Evolutionary conservation across 2,797 vertebrate species (phyloP).

Genomic region (Centropyge bicolor): DNA sequence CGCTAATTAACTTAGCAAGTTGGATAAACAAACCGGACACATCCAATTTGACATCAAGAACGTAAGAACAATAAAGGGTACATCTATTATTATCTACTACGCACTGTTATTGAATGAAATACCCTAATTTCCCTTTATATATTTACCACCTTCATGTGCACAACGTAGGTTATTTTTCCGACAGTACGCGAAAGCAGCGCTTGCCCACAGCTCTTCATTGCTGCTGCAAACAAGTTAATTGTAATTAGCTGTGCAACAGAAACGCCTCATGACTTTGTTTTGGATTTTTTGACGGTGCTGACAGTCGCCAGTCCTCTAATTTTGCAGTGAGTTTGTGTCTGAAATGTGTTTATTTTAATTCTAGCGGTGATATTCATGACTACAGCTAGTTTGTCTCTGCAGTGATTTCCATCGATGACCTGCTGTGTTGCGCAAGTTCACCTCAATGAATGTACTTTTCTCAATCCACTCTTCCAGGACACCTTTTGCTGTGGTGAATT

Average conservation of each 20-base stretch:
- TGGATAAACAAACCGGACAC: not conserved
- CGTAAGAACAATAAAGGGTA: not conserved
- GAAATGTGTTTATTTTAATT: not conserved
- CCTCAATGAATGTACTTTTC: constrained; percentile 11
- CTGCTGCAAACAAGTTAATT: constrained; percentile 42
- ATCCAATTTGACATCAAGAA: not conserved
- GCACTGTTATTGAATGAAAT: not conserved
- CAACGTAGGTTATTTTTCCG: not conserved
- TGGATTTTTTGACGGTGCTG: not conserved
- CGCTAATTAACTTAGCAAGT: constrained; percentile 4
- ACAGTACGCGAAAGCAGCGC: constrained; percentile 30
- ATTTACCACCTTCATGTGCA: not conserved
- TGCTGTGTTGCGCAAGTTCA: not conserved
- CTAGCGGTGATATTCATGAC: not conserved
- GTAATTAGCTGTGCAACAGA: not conserved
- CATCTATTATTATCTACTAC: too few species aligned
- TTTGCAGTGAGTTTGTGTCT: constrained; percentile 27
- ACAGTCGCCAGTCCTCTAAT: not conserved
- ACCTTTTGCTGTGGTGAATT: constrained; percentile 21
- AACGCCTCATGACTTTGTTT: not conserved
- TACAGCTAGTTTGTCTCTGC: constrained; percentile 18
- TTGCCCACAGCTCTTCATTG: not conserved
- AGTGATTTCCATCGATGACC: not conserved
- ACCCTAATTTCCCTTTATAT: not conserved
- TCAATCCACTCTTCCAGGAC: constrained; percentile 51